Percentiles rank a stretch among this genome's conserved stretches.
Evolutionary conservation across 2,888 invertebrate species (phyloP).

Genomic region (Halocaridina rubra): DNA sequence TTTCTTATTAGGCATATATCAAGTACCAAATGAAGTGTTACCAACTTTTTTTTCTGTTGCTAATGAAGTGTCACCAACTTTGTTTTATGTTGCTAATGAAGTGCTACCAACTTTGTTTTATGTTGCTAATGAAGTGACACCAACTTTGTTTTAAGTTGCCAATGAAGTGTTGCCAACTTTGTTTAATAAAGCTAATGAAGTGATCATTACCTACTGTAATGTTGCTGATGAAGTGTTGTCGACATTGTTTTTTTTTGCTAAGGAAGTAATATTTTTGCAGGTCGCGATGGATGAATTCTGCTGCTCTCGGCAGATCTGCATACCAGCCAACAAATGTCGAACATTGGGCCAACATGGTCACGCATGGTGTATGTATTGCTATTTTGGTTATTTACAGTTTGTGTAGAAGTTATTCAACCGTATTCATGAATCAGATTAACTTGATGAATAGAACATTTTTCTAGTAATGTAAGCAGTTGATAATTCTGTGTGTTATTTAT

Average conservation of each 20-base stretch:
- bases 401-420: no score
- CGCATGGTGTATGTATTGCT: slow-evolving; percentile 90
- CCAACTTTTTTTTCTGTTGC: no score
- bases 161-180: not conserved
- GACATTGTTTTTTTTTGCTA: not conserved
- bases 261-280: no score
- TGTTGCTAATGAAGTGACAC: not conserved
- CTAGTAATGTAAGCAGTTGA: no score
- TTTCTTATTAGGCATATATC: no score
- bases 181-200: not conserved
- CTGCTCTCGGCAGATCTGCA: slow-evolving; percentile 71
- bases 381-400: no score
- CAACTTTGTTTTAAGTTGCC: not conserved
- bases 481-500: no score
- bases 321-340: slow-evolving; percentile 90
- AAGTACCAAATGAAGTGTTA: no score
- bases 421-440: no score
- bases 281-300: slow-evolving; percentile 56
- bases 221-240: not conserved
- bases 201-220: not conserved
- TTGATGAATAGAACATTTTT: no score
- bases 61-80: no score
- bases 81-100: not conserved
- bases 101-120: not conserved
- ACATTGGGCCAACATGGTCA: slow-evolving; percentile 90